Percentiles rank a stretch among this genome's conserved stretches.
Conservation (phyloP, 2,797 vertebrate species). For the Muscicapa striata region DNA sequence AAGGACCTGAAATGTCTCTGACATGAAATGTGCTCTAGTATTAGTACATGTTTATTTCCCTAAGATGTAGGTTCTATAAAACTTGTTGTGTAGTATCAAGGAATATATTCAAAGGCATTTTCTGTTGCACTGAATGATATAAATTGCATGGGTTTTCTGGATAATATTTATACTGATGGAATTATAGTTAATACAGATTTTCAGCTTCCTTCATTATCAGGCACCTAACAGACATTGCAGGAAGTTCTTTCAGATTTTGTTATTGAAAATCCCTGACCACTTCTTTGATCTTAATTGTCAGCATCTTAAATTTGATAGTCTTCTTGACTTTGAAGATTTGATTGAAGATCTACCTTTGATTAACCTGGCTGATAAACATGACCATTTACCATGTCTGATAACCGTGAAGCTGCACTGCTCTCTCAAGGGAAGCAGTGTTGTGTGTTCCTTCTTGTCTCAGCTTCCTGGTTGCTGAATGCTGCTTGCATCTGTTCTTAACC, state of each 20-base stretch:
- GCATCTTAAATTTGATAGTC: background rate
- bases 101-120: background rate
- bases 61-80: background rate
- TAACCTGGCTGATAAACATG: background rate
- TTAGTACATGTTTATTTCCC: background rate
- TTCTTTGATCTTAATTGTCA: background rate
- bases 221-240: background rate
- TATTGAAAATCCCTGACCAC: background rate
- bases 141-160: background rate
- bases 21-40: background rate
- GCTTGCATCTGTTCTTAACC: background rate
- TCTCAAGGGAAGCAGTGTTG: background rate
- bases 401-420: background rate
- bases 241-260: background rate
- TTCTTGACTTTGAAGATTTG: background rate
- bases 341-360: background rate
- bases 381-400: background rate
- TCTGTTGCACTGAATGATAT: background rate
- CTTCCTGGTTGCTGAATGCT: background rate
- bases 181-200: background rate
- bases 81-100: background rate
- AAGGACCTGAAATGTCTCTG: background rate
- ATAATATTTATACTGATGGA: background rate
- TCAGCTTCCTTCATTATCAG: background rate
- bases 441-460: background rate